These are phyloP conservation scores for Pandemis heparana DNA, from an alignment of 2,888 invertebrate species.

Conservation along the genomic window DNA sequence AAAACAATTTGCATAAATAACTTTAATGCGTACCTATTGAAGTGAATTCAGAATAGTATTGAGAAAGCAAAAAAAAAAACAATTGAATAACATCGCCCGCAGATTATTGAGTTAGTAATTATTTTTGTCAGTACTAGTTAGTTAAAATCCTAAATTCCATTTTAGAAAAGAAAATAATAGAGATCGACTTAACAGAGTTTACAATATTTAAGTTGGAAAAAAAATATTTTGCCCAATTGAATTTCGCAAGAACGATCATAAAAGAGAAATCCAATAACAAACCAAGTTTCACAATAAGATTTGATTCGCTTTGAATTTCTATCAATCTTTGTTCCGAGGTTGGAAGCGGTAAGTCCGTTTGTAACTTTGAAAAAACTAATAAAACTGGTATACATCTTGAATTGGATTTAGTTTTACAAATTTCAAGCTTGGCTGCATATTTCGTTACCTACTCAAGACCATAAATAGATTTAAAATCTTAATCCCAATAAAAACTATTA, in stretches of 20 bases:
- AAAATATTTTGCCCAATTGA: slow-evolving; percentile 32
- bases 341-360: slow-evolving; percentile 56
- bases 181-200: slow-evolving; percentile 1
- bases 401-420: slow-evolving; percentile 16
- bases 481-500: background rate
- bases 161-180: slow-evolving; percentile 13
- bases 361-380: slow-evolving; percentile 44
- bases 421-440: slow-evolving; percentile 8
- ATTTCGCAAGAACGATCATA: slow-evolving; percentile 70
- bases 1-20: no score
- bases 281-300: slow-evolving; percentile 71
- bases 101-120: no score
- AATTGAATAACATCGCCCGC: no score
- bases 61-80: no score
- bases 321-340: slow-evolving; percentile 59
- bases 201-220: slow-evolving; percentile 9
- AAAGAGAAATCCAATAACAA: slow-evolving; percentile 72
- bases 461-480: background rate
- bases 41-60: no score
- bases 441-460: background rate
- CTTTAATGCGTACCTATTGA: no score
- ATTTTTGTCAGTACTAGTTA: no score
- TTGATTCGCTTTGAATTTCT: slow-evolving; percentile 69
- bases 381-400: slow-evolving; percentile 18
- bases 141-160: slow-evolving; percentile 10